phyloP scores from a whole-genome alignment of 1,140 invertebrate species.

The Conopomorpha cramerella region DNA sequence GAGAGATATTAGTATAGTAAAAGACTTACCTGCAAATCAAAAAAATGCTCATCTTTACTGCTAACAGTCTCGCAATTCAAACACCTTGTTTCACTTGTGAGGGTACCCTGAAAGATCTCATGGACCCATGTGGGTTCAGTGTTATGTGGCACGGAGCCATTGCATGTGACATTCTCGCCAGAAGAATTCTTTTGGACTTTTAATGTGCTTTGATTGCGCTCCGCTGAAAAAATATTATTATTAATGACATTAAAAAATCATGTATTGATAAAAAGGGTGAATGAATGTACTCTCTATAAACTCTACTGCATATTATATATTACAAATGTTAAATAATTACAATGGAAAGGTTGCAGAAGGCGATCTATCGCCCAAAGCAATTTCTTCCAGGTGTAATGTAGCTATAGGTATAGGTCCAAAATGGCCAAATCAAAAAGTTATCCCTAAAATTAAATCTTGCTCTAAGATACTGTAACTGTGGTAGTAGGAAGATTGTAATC shows the following conservation, averaged over 20 bases:
- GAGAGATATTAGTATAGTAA: too few species aligned
- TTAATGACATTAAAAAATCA: too few species aligned
- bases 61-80: conserved; percentile 99
- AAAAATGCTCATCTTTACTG: conserved; percentile 99
- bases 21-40: conserved; percentile 81
- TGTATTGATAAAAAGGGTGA: too few species aligned
- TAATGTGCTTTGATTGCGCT: conserved; percentile 74
- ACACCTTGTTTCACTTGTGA: conserved; percentile 98
- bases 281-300: too few species aligned
- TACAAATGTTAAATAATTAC: too few species aligned
- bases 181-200: conserved; percentile 42
- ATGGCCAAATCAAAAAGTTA: too few species aligned
- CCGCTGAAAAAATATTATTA: conserved; percentile 68
- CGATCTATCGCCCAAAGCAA: too few species aligned
- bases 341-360: neutral
- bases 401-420: too few species aligned
- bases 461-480: too few species aligned
- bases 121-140: conserved; percentile 99
- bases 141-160: conserved; percentile 74
- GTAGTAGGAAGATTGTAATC: neutral
- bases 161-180: conserved; percentile 46
- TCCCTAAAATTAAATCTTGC: too few species aligned
- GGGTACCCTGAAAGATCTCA: conserved; percentile 99
- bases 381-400: too few species aligned
- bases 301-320: too few species aligned